Conservation (phyloP, 2,113 vertebrate species). For the Mormyrus lacerda region DNA sequence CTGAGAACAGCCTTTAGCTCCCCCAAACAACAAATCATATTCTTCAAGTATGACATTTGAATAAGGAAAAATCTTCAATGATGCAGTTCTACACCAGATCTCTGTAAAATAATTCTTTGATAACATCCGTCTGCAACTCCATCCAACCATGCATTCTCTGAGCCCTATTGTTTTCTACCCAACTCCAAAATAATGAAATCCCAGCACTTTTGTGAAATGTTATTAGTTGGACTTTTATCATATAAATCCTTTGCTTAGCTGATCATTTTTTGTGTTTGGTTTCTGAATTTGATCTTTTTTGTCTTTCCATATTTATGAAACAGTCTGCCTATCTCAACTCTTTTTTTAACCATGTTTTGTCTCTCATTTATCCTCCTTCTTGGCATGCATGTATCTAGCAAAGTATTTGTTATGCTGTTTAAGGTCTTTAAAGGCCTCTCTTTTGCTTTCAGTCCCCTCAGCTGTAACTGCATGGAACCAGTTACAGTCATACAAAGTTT, state of each 20-base stretch:
- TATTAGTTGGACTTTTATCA: not conserved
- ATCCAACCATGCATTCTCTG: not conserved
- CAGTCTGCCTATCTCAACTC: not conserved
- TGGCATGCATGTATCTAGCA: not conserved
- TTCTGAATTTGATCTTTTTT: not conserved
- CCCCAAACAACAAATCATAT: not conserved
- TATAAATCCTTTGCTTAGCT: not conserved
- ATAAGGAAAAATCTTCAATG: not conserved
- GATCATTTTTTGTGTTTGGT: not conserved
- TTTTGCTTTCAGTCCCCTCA: not conserved
- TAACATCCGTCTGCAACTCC: not conserved
- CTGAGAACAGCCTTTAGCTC: not conserved
- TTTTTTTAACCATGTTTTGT: not conserved
- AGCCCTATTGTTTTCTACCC: not conserved
- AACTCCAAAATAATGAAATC: not conserved
- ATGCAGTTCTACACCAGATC: not conserved
- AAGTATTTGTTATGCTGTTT: not conserved
- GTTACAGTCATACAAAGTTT: not conserved
- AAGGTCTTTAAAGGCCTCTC: not conserved
- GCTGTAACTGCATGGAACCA: not conserved
- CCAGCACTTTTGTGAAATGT: not conserved
- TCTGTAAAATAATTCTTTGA: not conserved
- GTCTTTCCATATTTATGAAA: not conserved
- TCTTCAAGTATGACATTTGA: not conserved
- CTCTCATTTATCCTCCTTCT: not conserved